Percentiles rank a stretch among this genome's conserved stretches.
phyloP scores from a whole-genome alignment of 2,888 invertebrate species.

The Pseudococcus jackbeardsleyi region DNA sequence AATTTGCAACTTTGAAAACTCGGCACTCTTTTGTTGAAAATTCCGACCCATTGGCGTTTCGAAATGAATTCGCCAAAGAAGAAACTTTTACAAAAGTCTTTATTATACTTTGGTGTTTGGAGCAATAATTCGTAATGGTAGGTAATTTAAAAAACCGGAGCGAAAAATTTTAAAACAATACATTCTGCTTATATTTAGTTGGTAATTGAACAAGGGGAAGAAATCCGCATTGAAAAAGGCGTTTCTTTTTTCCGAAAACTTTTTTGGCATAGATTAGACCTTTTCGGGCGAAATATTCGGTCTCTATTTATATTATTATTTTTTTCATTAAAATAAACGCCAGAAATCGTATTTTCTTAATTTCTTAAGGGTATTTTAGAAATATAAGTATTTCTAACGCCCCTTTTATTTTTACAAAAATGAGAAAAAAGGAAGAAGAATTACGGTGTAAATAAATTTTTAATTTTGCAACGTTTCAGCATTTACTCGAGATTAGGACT shows the following conservation, averaged over 20 bases:
- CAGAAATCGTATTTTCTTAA: conserved; percentile 41
- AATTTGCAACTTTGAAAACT: neutral
- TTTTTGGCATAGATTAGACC: conserved; percentile 11
- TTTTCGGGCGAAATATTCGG: neutral
- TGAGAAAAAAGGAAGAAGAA: neutral
- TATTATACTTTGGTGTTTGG: neutral
- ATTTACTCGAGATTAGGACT: conserved; percentile 1
- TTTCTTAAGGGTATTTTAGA: conserved; percentile 1
- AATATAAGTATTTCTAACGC: neutral
- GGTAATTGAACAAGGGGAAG: neutral
- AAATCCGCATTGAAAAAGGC: conserved; percentile 14
- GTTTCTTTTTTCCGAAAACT: conserved; percentile 8
- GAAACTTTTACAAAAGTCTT: neutral
- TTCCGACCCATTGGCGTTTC: neutral
- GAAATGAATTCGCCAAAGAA: neutral
- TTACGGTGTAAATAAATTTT: neutral
- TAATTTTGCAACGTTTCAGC: conserved; percentile 19
- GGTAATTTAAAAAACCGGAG: neutral
- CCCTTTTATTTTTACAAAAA: neutral
- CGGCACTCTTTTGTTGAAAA: neutral
- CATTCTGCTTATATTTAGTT: neutral
- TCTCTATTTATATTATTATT: neutral
- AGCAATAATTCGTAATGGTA: neutral
- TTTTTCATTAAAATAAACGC: conserved; percentile 37
- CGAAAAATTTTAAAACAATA: conserved; percentile 15